phyloP scores from a whole-genome alignment of 2,888 invertebrate genomes.

The Aethes cnicana region DNA sequence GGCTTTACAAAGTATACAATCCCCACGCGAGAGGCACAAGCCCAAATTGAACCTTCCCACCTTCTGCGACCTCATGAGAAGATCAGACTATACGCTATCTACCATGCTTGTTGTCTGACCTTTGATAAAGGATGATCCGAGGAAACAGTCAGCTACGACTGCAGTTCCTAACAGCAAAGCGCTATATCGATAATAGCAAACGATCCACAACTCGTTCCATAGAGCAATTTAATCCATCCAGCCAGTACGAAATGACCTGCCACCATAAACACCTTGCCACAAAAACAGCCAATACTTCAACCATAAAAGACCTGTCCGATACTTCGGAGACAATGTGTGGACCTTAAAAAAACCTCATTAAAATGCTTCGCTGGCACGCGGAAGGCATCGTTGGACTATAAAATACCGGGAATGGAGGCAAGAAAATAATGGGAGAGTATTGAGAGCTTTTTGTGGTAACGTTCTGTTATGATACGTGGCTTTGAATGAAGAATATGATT shows the following conservation, averaged over 20 bases:
- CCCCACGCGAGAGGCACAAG: no score
- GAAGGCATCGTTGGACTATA: conserved; percentile 38
- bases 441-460: conserved; percentile 28
- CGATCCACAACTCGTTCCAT: neutral
- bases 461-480: conserved; percentile 16
- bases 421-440: conserved; percentile 15
- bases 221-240: neutral
- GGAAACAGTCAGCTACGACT: no score
- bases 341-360: conserved; percentile 54
- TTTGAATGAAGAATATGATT: conserved; percentile 6
- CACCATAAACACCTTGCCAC: conserved; percentile 5
- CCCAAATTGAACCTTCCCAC: no score
- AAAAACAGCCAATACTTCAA: conserved; percentile 10
- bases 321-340: conserved; percentile 30
- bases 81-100: no score
- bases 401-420: conserved; percentile 23
- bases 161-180: no score
- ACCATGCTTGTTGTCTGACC: no score
- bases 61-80: no score
- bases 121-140: no score
- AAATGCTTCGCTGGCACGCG: conserved; percentile 49
- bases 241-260: neutral
- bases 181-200: no score
- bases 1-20: no score
- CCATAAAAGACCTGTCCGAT: conserved; percentile 15